Evolutionary conservation across 2,113 vertebrate species (phyloP), one percentile per base, ranked within the genome.

Genomic region (Cryptoleucopteryx plumbea): DNA sequence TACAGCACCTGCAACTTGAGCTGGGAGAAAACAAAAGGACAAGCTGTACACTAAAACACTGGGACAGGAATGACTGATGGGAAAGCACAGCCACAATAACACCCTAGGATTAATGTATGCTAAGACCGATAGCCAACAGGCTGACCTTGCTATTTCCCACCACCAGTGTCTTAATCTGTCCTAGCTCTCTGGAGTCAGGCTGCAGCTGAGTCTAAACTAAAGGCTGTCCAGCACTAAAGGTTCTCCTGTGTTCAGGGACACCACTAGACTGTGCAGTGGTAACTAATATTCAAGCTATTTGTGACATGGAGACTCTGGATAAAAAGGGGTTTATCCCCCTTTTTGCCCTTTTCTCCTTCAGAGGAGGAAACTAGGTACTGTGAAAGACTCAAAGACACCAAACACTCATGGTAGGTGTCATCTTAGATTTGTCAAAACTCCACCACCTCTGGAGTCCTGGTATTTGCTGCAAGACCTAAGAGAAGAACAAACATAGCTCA

Each of bases 131-230:
- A 4, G 96, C 62, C 86, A 90, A 73, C 42, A 74, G 66, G 45
- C 74, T 95, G 84, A 94, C 92, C 94, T 94, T 80, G 71, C 89
- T 73, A 40, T 74, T 91, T 91, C 86, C 74, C 82, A 93, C 73
- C 29, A 77, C 13, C 84, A 77, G 72, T n/a, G 48, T 36, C 80
- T 88, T 89, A 91, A 94, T 88, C 89, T 90, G 32, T n/a, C 52
- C 72, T 6, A 90, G n/a, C 56, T 45, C 67, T 58, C 56, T 36
- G 14, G 6, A 84, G 47, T 34, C 48, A 71, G 40, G 52, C 72
- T 93, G 73, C 45, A 88, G 47, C 58, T 11, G 27, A 87, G 62
- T 16, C 29, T 55, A 78, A 67, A 81, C 43, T 73, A 61, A 52
- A 82, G 68, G 38, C 1, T 84, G 59, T 18, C 62, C 77, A 86